Conservation (phyloP, 1,140 invertebrate genomes). For the Tachypleus tridentatus region DNA sequence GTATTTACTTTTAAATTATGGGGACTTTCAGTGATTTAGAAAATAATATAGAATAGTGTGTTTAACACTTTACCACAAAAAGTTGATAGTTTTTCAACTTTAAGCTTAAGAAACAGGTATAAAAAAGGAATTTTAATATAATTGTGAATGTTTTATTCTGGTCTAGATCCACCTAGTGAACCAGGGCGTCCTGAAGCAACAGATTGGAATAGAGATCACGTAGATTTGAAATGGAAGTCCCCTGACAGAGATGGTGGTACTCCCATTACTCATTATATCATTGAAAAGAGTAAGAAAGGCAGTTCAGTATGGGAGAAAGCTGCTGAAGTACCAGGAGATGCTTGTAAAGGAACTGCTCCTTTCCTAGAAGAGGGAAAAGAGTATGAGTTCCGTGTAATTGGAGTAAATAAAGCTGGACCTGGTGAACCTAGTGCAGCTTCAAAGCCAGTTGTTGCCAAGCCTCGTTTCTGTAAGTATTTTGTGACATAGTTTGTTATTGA, state of each 20-base stretch:
- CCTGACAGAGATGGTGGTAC: conserved; percentile 70
- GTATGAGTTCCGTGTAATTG: conserved; percentile 94
- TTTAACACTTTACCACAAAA: too few species aligned
- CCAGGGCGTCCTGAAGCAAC: conserved; percentile 53
- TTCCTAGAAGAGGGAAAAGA: conserved; percentile 93
- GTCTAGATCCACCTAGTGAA: conserved; percentile 17
- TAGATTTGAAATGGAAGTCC: conserved; percentile 59
- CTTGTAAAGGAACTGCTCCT: conserved; percentile 58
- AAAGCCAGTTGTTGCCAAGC: conserved; percentile 39
- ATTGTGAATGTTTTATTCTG: background rate
- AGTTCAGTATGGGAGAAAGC: conserved; percentile 73
- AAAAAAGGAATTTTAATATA: too few species aligned
- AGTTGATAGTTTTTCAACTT: too few species aligned
- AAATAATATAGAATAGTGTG: too few species aligned
- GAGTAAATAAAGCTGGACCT: conserved; percentile 89
- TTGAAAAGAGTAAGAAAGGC: conserved; percentile 61
- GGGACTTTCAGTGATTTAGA: too few species aligned
- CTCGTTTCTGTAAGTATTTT: conserved; percentile 28
- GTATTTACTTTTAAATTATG: conserved; percentile 34
- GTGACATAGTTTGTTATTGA: background rate
- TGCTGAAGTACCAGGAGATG: conserved; percentile 57
- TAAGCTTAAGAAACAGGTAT: too few species aligned
- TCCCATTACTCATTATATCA: conserved; percentile 68
- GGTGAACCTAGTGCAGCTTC: conserved; percentile 23
- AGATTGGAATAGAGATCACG: conserved; percentile 88